A percentile compares a stretch with the other conserved stretches of the same genome.
Conservation (phyloP, 2,888 invertebrate genomes). For the Sphaerolaimus hirsutus region DNA sequence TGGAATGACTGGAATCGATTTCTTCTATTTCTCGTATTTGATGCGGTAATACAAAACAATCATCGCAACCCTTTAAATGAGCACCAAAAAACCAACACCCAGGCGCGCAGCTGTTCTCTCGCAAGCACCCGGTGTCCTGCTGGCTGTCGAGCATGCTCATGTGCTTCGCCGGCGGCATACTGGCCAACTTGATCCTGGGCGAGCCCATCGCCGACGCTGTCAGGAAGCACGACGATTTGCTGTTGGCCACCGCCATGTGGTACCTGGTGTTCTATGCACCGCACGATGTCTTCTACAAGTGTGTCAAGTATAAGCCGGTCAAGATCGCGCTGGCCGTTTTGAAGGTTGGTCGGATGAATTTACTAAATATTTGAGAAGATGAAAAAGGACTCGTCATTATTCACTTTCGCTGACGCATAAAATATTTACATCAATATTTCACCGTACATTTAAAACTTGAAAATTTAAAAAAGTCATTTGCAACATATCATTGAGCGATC, state of each 20-base stretch:
- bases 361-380: no score
- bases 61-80: no score
- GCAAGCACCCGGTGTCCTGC: slow-evolving; percentile 86
- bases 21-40: slow-evolving; percentile 9
- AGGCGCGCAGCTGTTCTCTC: slow-evolving; percentile 68
- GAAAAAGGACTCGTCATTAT: no score
- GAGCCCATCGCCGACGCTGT: slow-evolving; percentile 83
- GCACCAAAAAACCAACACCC: no score
- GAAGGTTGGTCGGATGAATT: no score
- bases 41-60: no score
- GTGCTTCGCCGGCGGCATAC: slow-evolving; percentile 79
- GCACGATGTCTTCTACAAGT: slow-evolving; percentile 83
- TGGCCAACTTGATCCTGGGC: slow-evolving; percentile 75
- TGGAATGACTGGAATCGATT: background rate
- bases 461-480: no score
- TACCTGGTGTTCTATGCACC: slow-evolving; percentile 94
- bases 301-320: slow-evolving; percentile 49
- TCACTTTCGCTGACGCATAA: no score
- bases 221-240: slow-evolving; percentile 73
- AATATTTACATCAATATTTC: no score
- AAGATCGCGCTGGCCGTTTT: slow-evolving; percentile 18
- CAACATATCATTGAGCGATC: no score
- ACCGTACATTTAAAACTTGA: no score
- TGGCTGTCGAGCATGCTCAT: slow-evolving; percentile 95
- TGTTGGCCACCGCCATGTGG: slow-evolving; percentile 39